Evolutionary conservation across 2,888 invertebrate species (phyloP).

Genomic region (Apantesis nais): DNA sequence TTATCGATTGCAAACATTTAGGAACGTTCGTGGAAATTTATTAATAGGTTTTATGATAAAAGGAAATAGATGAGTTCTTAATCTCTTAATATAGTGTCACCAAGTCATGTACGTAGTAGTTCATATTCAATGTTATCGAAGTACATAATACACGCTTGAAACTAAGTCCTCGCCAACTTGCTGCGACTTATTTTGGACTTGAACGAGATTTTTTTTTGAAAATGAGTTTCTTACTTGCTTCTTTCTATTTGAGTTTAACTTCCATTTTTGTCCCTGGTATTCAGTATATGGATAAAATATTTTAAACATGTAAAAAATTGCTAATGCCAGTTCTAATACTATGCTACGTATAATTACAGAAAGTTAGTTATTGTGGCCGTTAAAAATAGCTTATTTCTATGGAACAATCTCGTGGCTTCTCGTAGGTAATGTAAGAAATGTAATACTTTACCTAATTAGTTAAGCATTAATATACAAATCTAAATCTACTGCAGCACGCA

Average conservation of each 20-base stretch:
- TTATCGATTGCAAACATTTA: slow-evolving; percentile 42
- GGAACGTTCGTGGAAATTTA: slow-evolving; percentile 13
- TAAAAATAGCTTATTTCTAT: not conserved
- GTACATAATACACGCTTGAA: not conserved
- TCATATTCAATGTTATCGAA: not conserved
- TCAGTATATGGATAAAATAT: too few relatives aligned
- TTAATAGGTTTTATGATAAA: slow-evolving; percentile 6
- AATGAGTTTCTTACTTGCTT: not conserved
- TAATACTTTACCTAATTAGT: not conserved
- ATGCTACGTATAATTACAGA: too few relatives aligned
- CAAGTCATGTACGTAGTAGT: not conserved
- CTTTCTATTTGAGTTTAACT: not conserved
- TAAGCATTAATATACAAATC: too few relatives aligned
- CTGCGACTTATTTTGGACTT: not conserved
- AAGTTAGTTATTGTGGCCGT: not conserved
- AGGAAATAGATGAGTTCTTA: not conserved
- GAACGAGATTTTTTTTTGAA: not conserved
- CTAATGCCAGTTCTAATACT: too few relatives aligned
- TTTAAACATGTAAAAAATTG: too few relatives aligned
- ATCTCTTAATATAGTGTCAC: not conserved
- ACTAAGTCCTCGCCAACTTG: not conserved
- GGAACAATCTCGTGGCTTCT: not conserved
- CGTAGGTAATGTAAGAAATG: not conserved
- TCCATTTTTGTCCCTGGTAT: too few relatives aligned
- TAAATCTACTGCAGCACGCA: too few relatives aligned